A percentile compares a stretch with the other conserved stretches of the same genome.
phyloP scores from a whole-genome alignment of 92 coral and sea anemone genomes.

The Pocillopora meandrina region DNA sequence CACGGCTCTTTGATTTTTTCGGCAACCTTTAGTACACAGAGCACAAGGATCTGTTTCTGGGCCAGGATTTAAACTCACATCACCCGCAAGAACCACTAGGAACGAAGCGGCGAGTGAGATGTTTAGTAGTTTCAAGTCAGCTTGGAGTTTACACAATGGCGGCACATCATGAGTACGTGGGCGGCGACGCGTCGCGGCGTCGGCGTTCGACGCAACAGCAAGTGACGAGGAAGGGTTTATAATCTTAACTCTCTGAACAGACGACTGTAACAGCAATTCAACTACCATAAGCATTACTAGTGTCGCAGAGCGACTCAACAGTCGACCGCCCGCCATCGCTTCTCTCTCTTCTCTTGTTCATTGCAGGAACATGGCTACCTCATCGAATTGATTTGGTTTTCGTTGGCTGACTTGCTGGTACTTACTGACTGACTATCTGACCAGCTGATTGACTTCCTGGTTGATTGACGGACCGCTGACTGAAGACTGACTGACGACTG shows the following conservation, averaged over 20 bases:
- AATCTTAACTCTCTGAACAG: not conserved
- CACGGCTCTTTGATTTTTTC: slow-evolving; percentile 37
- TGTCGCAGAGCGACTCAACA: not conserved
- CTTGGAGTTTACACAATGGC: not conserved
- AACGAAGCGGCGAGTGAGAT: not conserved
- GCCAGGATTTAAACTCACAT: slow-evolving; percentile 33
- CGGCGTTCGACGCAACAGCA: not conserved
- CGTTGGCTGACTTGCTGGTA: too few species aligned
- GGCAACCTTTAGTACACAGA: slow-evolving; percentile 49
- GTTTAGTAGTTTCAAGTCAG: slow-evolving; percentile 1
- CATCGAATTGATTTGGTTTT: too few species aligned
- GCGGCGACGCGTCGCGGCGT: not conserved
- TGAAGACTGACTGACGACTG: too few species aligned
- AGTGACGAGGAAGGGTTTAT: not conserved
- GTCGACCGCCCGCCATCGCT: not conserved
- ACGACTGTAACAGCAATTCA: not conserved
- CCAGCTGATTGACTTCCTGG: too few species aligned
- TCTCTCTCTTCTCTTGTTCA: too few species aligned
- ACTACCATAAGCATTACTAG: not conserved
- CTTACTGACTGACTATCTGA: too few species aligned
- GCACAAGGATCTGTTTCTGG: slow-evolving; percentile 55
- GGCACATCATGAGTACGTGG: not conserved
- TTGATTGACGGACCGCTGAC: too few species aligned
- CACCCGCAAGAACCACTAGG: not conserved
- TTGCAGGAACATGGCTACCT: too few species aligned